Conservation (phyloP, 2,113 vertebrate genomes). For the Ciconia stormi region DNA sequence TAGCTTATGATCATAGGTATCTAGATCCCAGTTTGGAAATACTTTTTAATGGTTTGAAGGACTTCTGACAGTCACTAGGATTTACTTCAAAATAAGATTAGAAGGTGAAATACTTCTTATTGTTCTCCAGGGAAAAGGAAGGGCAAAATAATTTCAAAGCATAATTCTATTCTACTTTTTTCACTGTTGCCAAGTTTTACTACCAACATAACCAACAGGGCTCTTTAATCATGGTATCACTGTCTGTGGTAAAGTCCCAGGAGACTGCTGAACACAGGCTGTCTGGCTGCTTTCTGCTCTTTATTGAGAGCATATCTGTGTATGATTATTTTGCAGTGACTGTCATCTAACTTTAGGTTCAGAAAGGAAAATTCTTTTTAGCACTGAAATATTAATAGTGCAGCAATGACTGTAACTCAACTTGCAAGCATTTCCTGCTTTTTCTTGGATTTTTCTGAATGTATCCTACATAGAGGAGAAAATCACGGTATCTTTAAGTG, state of each 20-base stretch:
- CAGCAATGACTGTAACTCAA: background rate
- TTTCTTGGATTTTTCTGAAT: background rate
- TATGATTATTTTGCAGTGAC: background rate
- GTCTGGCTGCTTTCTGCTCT: background rate
- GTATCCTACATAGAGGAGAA: background rate
- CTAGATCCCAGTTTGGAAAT: background rate
- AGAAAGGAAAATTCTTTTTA: background rate
- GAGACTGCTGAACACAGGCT: background rate
- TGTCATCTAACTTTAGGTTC: background rate
- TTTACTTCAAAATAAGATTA: background rate
- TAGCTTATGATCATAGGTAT: background rate
- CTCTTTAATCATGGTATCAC: background rate
- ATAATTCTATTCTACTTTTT: background rate
- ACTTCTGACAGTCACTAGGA: background rate
- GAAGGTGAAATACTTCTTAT: background rate
- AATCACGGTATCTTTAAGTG: background rate
- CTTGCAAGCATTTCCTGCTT: background rate
- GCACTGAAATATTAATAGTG: background rate
- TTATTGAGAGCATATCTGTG: background rate
- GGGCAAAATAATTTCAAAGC: background rate
- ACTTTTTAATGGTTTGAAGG: background rate
- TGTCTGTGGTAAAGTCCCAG: background rate
- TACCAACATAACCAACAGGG: background rate
- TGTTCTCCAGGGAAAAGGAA: background rate
- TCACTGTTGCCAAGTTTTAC: background rate